phyloP scores from a whole-genome alignment of 2,797 vertebrate species.

The Synanceia verrucosa region DNA sequence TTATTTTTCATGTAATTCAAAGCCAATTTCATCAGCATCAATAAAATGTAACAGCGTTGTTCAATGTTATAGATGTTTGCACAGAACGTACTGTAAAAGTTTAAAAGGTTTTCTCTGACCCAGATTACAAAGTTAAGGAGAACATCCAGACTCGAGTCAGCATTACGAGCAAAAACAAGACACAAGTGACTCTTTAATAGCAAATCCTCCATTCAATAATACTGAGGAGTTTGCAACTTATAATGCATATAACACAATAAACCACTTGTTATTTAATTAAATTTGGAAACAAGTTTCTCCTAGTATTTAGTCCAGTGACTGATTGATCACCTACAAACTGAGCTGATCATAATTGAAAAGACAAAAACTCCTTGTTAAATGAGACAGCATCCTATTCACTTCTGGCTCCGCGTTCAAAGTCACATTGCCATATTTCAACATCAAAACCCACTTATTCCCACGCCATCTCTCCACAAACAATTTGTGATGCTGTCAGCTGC shows the following conservation, averaged over 20 bases:
- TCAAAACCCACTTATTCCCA: constrained; percentile 35
- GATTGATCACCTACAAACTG: no score
- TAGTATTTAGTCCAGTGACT: no score
- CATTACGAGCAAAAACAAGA: no score
- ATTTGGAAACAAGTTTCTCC: not conserved
- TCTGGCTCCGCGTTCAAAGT: not conserved
- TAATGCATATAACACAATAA: not conserved
- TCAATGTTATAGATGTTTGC: no score
- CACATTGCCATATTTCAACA: not conserved
- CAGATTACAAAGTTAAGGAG: no score
- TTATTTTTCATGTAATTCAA: not conserved
- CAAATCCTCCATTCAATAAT: constrained; percentile 1
- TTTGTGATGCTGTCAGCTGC: constrained; percentile 34
- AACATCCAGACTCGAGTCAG: no score
- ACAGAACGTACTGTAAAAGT: no score
- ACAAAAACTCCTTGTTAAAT: not conserved
- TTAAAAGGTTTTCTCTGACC: no score
- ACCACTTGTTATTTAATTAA: not conserved
- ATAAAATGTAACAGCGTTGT: no score
- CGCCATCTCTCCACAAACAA: constrained; percentile 12
- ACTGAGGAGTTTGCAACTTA: not conserved
- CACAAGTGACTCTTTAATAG: not conserved
- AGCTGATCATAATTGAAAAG: not conserved
- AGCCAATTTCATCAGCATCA: not conserved
- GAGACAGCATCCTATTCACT: not conserved